Evolutionary conservation across 2,888 invertebrate genomes (phyloP).

Genomic region (Ctenicera cuprea): DNA sequence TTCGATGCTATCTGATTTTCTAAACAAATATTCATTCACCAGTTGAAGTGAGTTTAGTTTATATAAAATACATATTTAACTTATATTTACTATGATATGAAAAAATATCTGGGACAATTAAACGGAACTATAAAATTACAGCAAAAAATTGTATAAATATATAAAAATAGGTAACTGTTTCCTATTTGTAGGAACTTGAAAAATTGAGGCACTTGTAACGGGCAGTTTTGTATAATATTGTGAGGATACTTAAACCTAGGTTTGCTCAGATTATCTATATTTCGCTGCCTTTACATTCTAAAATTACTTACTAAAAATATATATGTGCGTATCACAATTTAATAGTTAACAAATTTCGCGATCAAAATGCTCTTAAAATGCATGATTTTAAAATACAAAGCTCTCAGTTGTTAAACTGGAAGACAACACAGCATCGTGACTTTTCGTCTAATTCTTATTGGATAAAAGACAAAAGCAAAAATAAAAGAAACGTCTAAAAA

Average conservation of each 20-base stretch:
- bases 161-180: constrained; percentile 37
- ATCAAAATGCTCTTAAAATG: not conserved
- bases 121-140: not conserved
- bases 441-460: not conserved
- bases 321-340: not conserved
- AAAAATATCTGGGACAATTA: not conserved
- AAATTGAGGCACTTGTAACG: constrained; percentile 32
- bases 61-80: not conserved
- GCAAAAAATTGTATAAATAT: not conserved
- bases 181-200: constrained; percentile 33
- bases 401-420: not conserved
- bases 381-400: not conserved
- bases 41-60: too few relatives aligned
- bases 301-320: constrained; percentile 3
- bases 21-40: too few relatives aligned
- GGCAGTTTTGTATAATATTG: constrained; percentile 38
- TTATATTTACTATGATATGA: not conserved
- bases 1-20: too few relatives aligned
- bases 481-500: too few relatives aligned
- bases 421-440: not conserved
- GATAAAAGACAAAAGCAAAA: too few relatives aligned
- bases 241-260: constrained; percentile 7
- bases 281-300: constrained; percentile 1
- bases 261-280: not conserved
- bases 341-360: constrained; percentile 17